Evolutionary conservation across 2,113 vertebrate species (phyloP), one percentile per base, ranked within the genome.

Genomic region (Oxygymnocypris stewartii): DNA sequence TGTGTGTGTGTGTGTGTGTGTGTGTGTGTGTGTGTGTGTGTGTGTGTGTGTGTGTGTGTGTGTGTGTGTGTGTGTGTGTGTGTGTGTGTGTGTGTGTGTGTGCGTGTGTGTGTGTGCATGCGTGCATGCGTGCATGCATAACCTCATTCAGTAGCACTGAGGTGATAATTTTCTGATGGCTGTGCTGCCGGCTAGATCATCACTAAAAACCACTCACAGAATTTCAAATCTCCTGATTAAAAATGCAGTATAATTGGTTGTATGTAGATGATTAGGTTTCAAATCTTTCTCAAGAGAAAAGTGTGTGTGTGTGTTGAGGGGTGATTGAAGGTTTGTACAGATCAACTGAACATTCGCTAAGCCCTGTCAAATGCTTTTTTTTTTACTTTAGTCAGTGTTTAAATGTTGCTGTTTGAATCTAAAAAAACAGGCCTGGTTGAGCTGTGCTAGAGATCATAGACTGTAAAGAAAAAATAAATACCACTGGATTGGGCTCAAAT

Each of bases 111-210:
- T 54, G 47, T 18, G 23, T 44, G 82, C 57, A 44, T 59, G 77
- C 25, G 61, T 20, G 28, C 57, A 61, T 71, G 31, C 23, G 31
- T 6, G 8, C 5, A 28, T 1, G 28, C n/a, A 35, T 59, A 40
- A 42, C 54, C 51, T 9, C 82, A 28, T 61, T 61, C 69, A 76
- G 54, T 51, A 51, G 51, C 49, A 87, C 20, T 63, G 47, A 80
- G 69, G 51, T 75, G 76, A 85, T 84, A 84, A 87, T 80, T 61
- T 61, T 85, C 28, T 80, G 31, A 87, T 85, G 54, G 42, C 31
- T 87, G 47, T 84, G 51, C 82, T 79, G 51, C 76, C 6, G 40
- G 28, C 42, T 61, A 84, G 57, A 80, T 87, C 61, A 84, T 57
- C 67, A 80, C 77, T 71, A 51, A 79, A 85, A 86, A 25, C 49